Percentiles rank a stretch among this genome's conserved stretches.
phyloP scores from a whole-genome alignment of 2,797 vertebrate genomes.

The Euphonia xanthogaster region DNA sequence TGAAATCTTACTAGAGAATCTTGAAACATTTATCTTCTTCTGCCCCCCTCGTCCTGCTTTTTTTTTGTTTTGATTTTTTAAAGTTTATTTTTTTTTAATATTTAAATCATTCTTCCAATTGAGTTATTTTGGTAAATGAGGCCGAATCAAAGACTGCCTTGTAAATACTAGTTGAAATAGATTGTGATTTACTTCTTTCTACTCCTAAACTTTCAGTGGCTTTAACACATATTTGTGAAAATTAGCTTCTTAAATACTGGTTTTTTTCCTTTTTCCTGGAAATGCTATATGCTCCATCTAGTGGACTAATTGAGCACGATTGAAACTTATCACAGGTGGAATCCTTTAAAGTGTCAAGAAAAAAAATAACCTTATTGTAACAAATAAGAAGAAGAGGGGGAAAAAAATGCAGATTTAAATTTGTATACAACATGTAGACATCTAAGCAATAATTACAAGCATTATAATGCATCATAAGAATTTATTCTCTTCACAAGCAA shows the following conservation, averaged over 20 bases:
- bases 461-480: not conserved
- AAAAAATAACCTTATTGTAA: not conserved
- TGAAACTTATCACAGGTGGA: slow-evolving; percentile 24
- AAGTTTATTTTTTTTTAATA: not conserved
- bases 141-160: not conserved
- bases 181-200: not conserved
- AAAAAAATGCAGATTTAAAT: not conserved
- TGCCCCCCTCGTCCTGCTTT: fast-evolving
- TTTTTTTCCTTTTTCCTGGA: not conserved
- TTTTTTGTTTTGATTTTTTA: not conserved
- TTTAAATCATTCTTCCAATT: not conserved
- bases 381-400: fast-evolving
- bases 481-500: slow-evolving; percentile 5
- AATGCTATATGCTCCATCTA: slow-evolving; percentile 78
- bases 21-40: not conserved
- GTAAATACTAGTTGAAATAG: not conserved
- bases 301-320: slow-evolving; percentile 55
- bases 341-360: not conserved
- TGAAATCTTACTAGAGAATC: not conserved
- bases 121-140: not conserved
- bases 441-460: not conserved
- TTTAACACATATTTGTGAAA: not conserved
- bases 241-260: not conserved
- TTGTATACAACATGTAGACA: not conserved
- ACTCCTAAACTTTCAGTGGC: not conserved